Percentiles rank a stretch among this genome's conserved stretches.
Conservation (phyloP, 2,888 invertebrate species). For the Auanema freiburgensis region DNA sequence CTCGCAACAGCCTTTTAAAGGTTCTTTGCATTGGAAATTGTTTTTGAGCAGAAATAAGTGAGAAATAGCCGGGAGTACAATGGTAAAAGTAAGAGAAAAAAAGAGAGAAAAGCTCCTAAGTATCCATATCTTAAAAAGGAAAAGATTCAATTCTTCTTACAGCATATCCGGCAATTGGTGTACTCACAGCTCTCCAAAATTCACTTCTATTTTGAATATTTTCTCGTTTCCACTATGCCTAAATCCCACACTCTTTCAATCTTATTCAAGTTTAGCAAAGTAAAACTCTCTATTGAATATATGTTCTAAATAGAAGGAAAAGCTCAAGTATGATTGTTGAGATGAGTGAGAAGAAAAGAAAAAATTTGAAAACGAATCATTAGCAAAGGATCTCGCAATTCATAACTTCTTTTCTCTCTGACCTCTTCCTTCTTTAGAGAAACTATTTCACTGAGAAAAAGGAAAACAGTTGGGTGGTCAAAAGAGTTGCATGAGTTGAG, state of each 20-base stretch:
- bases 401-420: too few relatives aligned
- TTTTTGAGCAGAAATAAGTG: neutral
- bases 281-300: neutral
- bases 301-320: neutral
- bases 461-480: too few relatives aligned
- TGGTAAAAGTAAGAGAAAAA: slow-evolving; percentile 4
- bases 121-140: neutral
- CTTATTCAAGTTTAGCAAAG: neutral
- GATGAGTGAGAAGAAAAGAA: slow-evolving; percentile 1
- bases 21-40: neutral
- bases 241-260: neutral
- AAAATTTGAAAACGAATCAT: neutral
- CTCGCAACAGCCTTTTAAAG: slow-evolving; percentile 1
- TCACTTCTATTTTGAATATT: neutral
- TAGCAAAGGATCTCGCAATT: neutral
- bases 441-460: too few relatives aligned
- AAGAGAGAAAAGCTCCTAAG: too few relatives aligned
- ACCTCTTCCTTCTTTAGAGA: too few relatives aligned
- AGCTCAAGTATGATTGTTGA: neutral
- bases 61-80: neutral
- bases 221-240: neutral
- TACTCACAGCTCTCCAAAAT: too few relatives aligned
- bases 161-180: too few relatives aligned
- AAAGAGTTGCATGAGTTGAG: too few relatives aligned
- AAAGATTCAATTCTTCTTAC: neutral